Base-by-base conservation (phyloP, 1,140 invertebrate species). In the Hesperophylax magnus region DNA sequence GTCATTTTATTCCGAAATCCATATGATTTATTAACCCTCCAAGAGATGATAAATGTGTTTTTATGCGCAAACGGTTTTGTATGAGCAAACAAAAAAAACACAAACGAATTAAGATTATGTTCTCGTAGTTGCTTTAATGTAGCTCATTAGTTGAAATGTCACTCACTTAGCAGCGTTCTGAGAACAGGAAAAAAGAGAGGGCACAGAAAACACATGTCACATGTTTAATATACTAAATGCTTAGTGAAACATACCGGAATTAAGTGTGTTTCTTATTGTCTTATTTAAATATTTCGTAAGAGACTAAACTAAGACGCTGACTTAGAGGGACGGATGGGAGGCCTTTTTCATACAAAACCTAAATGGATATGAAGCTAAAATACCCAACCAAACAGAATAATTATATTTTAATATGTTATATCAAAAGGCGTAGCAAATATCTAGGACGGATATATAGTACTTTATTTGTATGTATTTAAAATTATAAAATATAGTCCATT, bases 141-240 rank as follows among this genome's bases (percentile, higher is more conserved):
- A 18, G 27, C 56, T 60, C 72, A 76, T 76, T 76, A 76, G 72
- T 76, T 76, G 24, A 47, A 60, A 24, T 76, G 72, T 76, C 72
- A 76, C 72, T 76, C 54, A 60, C 20, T 39, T 14, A 18, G 54
- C 56, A 18, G 20, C 18, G 52, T 60, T 76, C 72, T 76, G 24
- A 31, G 72, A 76, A 76, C 18, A 15, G 31, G 39, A 34, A 67
- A 39, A 69, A 34, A 34, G 39, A 47, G 39, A 14, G 39, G 39
- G 39, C 6, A 69, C n/a, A 47, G 39, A 69, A 34, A 47, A 69
- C 65, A 69, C 39, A 39, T 18, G 65, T 34, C 31, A 61, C 58
- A 61, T 61, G 58, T 61, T 61, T 61, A 61, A 9, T 18, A 24
- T 8, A 61, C 58, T 61, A 61, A 61, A 24, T 24, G 58, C 24